Base-by-base conservation (phyloP, 1,140 invertebrate species). In the Zaprionus ghesquierei region DNA sequence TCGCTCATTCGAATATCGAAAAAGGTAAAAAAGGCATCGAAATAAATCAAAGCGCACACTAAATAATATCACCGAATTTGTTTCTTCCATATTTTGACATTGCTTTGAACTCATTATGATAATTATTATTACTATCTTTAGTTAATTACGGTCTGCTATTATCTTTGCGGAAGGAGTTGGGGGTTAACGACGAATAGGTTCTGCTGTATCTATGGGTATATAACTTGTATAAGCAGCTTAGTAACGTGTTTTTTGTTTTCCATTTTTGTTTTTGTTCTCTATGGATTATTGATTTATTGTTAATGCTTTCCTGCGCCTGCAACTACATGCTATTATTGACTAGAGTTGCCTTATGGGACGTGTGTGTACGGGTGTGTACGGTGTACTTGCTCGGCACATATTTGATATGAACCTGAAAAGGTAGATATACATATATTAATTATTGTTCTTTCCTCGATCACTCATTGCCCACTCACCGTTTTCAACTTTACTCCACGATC, bases 21-120 rank as follows among this genome's bases (percentile, higher is more conserved):
- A 29, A 59, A 25, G 23, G 33, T 22, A 13, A 23, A 35, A 54
- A 35, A 46, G n/a, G 29, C 22, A 41, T 6, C 61, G 23, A 44
- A 50, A 58, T 77, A 77, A 77, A 82, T 74, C 78, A 84, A 41
- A 76, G 76, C 84, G 84, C 79, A 82, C 84, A 79, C 49, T 87
- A 90, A 90, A 90, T 89, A 90, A 90, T 90, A 90, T 90, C 87
- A 90, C 87, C 89, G 72, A 90, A 90, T 82, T 76, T 56, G 41
- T 68, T 62, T 44, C 44, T 33, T 44, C 61, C 35, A 15, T 41
- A 44, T 53, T 44, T 69, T 59, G 72, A 66, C 66, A 75, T 81
- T 63, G 63, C 60, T 35, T 63, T 51, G 9, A 46, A 46, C 41
- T 46, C 41, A 46, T 46, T 46, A 20, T 46, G 41, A 46, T 31